phyloP scores from a whole-genome alignment of 1,140 invertebrate genomes.

The Calliphora vicina region DNA sequence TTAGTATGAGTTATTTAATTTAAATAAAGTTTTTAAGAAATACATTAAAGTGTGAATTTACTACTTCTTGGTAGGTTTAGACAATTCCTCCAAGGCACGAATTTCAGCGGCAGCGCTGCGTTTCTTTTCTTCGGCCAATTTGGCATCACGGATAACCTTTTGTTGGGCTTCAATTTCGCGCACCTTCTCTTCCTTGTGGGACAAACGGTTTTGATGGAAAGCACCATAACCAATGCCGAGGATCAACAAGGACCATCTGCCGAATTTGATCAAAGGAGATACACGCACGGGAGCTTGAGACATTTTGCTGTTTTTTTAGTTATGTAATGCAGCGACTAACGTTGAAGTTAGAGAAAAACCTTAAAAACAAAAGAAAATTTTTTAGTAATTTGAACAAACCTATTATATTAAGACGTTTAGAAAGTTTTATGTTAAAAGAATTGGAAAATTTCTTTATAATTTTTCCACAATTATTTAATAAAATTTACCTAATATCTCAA shows the following conservation, averaged over 20 bases:
- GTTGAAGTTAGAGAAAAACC: conserved; percentile 23
- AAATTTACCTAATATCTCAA: conserved; percentile 30
- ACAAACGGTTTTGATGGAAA: conserved; percentile 72
- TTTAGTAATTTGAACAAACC: neutral
- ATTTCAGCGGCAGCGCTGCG: conserved; percentile 62
- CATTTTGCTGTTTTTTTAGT: conserved; percentile 46
- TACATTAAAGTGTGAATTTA: conserved; percentile 5
- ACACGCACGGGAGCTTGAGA: conserved; percentile 72
- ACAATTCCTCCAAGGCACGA: conserved; percentile 47
- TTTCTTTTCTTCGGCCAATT: conserved; percentile 74
- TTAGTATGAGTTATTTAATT: neutral
- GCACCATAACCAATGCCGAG: conserved; percentile 75
- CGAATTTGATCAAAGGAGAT: conserved; percentile 77
- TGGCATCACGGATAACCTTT: conserved; percentile 73
- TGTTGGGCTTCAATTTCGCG: conserved; percentile 73
- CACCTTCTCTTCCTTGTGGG: conserved; percentile 71
- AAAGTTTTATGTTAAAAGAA: neutral
- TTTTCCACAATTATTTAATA: neutral
- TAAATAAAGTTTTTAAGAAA: conserved; percentile 21
- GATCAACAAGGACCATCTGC: conserved; percentile 75
- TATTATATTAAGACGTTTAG: too few species aligned
- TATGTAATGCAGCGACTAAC: conserved; percentile 48
- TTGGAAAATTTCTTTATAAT: neutral
- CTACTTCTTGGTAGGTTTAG: conserved; percentile 31
- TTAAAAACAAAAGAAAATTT: neutral